Base-by-base conservation (phyloP, 2,888 invertebrate species). In the Lepidocyrtoides sp. region DNA sequence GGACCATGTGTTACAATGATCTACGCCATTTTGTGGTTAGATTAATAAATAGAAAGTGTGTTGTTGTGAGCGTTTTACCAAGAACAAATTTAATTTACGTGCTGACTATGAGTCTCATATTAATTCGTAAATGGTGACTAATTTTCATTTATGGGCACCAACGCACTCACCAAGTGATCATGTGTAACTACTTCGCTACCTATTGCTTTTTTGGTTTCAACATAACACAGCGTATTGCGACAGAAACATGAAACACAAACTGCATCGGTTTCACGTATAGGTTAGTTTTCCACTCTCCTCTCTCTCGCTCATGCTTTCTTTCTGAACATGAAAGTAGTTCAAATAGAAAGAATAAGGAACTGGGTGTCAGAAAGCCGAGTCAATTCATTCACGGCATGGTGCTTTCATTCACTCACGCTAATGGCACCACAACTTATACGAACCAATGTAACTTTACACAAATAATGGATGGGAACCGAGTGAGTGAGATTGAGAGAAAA, bases 71-170 rank as follows among this genome's bases (percentile, higher is more conserved):
- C 17, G 36, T 41, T 75, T 10, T 75, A 23, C 48, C 2, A n/a
- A 48, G n/a, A 75, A 63, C 60, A 57, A 60, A 82, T 82, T 82
- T 63, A 82, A 82, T 82, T 82, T 82, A 82, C 82, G 57, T 82
- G 44, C 48, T 1, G 82, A 48, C 75, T 48, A 48, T 17, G 23
- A 75, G 75, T 3, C 44, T 66, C 44, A 72, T 57, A 85, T 85
- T 85, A 85, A 72, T 54, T 85, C 57, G 32, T 83, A 75, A 75
- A 75, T 36, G 29, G 32, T 32, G 54, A 72, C 85, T 54, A 85
- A 85, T 72, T 85, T 85, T 57, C 85, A 72, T 85, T 85, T 85
- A 72, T 85, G 72, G 57, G 54, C 75, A 75, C 48, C 36, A 75
- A 26, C 75, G 26, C 48, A 75, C 72, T 44, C 48, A 75, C 32